Percentiles rank a stretch among this genome's conserved stretches.
Conservation (phyloP, 30 jellyfish, hydroid and myxozoan species). For the Cassiopea xamachana region DNA sequence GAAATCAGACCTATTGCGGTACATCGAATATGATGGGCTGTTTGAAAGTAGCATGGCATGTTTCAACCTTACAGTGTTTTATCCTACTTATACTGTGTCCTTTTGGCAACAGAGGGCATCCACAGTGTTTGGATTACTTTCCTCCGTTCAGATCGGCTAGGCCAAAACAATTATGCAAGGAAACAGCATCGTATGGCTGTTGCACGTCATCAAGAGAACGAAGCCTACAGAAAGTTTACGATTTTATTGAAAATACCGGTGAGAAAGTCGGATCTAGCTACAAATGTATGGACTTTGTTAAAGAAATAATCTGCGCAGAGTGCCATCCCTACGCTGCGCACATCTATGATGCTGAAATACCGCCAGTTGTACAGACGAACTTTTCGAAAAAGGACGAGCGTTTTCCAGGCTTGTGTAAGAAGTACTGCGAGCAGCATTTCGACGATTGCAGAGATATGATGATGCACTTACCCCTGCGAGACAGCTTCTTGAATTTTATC, state of each 20-base stretch:
- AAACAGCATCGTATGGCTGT: constrained; percentile 79
- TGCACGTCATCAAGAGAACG: constrained; percentile 70
- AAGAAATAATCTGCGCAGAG: constrained; percentile 74
- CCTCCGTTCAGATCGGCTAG: constrained; percentile 83
- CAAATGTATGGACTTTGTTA: constrained; percentile 48
- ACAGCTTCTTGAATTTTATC: constrained; percentile 39
- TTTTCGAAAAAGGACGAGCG: constrained; percentile 51
- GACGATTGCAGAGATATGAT: constrained; percentile 63
- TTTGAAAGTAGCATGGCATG: not conserved
- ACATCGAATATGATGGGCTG: not conserved
- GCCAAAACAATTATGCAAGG: constrained; percentile 71
- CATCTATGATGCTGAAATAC: constrained; percentile 86
- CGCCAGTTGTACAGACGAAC: constrained; percentile 28
- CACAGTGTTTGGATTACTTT: constrained; percentile 91
- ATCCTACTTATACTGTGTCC: not conserved
- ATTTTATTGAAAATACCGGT: constrained; percentile 17
- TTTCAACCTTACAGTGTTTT: not conserved
- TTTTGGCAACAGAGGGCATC: constrained; percentile 51
- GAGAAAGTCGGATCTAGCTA: not conserved
- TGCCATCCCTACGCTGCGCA: constrained; percentile 99
- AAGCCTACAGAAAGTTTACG: constrained; percentile 25
- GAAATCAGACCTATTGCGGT: not conserved
- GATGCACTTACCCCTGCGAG: constrained; percentile 41
- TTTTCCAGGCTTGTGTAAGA: constrained; percentile 92
- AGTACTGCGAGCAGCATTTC: constrained; percentile 57